A percentile compares a stretch with the other conserved stretches of the same genome.
phyloP scores from a whole-genome alignment of 2,797 vertebrate genomes.

The Pelobates cultripes region DNA sequence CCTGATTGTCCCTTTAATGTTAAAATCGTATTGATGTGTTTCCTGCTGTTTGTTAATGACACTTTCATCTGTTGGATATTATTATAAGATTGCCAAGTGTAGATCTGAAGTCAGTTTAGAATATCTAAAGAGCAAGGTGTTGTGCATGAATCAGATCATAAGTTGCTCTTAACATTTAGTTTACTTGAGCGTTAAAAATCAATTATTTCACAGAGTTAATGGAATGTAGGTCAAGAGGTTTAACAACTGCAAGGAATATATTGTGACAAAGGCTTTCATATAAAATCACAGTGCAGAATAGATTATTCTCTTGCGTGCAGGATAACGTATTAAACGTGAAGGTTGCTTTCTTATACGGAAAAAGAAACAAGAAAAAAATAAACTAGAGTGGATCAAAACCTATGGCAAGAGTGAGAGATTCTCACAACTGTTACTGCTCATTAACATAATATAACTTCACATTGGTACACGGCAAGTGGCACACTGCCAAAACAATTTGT shows the following conservation, averaged over 20 bases:
- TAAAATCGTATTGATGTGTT: no score
- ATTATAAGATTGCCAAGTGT: neutral
- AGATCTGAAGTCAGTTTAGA: neutral
- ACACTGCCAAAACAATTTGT: neutral
- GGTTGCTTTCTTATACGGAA: no score
- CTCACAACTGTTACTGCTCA: neutral
- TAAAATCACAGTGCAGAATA: neutral
- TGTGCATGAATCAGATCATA: neutral
- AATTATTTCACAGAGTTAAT: slow-evolving; percentile 4
- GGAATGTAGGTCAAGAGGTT: neutral
- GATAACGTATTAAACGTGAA: neutral
- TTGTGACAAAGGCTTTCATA: slow-evolving; percentile 14
- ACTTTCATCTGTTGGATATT: no score
- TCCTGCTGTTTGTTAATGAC: no score
- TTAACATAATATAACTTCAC: slow-evolving; percentile 1
- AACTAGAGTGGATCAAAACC: no score
- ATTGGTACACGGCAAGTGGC: neutral
- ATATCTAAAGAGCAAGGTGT: neutral
- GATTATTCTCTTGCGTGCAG: slow-evolving; percentile 13
- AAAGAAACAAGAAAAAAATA: no score
- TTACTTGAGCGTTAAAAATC: slow-evolving; percentile 18
- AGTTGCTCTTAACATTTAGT: neutral
- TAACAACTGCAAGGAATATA: slow-evolving; percentile 17
- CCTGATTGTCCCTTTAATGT: no score
- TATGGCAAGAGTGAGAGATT: neutral